Conservation (phyloP, 2,113 vertebrate genomes). For the Etheostoma cragini region DNA sequence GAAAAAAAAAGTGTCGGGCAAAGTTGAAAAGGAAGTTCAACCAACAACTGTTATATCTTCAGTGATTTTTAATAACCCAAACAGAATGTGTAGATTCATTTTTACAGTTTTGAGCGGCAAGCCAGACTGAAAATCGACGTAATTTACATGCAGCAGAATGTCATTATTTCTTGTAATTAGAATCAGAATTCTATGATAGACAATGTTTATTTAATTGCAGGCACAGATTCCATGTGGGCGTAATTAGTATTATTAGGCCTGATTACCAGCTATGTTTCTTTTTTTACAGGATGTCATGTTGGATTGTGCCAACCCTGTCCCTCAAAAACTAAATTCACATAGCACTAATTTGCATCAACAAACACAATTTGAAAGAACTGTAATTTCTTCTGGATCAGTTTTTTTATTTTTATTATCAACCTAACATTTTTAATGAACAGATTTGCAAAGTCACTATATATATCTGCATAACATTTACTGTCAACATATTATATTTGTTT, state of each 20-base stretch:
- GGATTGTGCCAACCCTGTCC: background rate
- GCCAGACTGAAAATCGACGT: too few relatives aligned
- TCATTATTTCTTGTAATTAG: too few relatives aligned
- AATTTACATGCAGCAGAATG: too few relatives aligned
- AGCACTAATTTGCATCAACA: background rate
- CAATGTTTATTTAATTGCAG: too few relatives aligned
- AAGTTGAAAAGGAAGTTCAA: background rate
- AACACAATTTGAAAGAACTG: background rate
- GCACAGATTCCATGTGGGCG: too few relatives aligned
- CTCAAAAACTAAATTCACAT: background rate
- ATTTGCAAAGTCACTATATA: too few relatives aligned
- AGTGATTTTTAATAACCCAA: background rate
- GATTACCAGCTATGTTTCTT: background rate
- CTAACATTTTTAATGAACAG: background rate
- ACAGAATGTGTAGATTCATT: too few relatives aligned
- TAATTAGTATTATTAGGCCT: background rate
- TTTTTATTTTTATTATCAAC: background rate
- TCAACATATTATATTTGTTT: too few relatives aligned
- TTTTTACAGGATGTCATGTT: background rate
- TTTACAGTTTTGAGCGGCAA: too few relatives aligned
- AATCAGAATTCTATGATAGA: too few relatives aligned
- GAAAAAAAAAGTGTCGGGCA: background rate
- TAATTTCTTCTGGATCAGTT: background rate
- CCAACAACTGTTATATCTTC: background rate
- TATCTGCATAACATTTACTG: too few relatives aligned